Base-by-base conservation (phyloP, 2,888 invertebrate species). In the Dasypolia templi region DNA sequence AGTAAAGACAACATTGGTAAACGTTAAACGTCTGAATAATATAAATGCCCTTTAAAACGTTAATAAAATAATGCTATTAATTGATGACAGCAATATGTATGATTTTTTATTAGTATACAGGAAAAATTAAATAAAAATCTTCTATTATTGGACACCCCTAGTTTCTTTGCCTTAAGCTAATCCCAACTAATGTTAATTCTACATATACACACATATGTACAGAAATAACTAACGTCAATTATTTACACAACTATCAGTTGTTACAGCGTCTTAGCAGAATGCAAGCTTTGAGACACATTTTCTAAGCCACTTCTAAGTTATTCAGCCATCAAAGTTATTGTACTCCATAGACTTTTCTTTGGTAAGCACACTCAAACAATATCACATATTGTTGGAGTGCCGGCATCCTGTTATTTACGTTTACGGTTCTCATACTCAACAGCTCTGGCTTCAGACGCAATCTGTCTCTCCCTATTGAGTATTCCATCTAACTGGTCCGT, bases 401-500 rank as follows among this genome's bases (percentile, higher is more conserved):
- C 75, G 55, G 90, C 91, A 83, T 88, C 90, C 85, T 95, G 95
- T 92, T 96, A 96, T 95, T 95, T 95, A 75, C 84, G 87, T 79
- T 95, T 96, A 73, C 87, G 93, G 85, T 94, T 91, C 64, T 95
- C 95, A 88, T 91, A 91, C 79, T 95, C 95, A 77, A 94, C 91
- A n/a, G 94, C 91, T 71, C 95, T 88, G 0, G 91, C 94, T 85
- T 95, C 95, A 39, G 95, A 95, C 4, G 95, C 93, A 19, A 95
- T 90, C 81, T 96, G 95, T 58, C 95, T 89, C 78, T 96, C 96
- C 51, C 96, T 91, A n/a, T 89, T 92, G 70, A 96, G 86, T 75
- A 97, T 95, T 19, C 96, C 93, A 89, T 97, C 97, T 69, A 98
- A 93, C 86, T 97, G 97, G 64, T 97, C 96, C 0, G 97, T 96